Percentiles rank a stretch among this genome's conserved stretches.
Conservation (phyloP, 2,888 invertebrate genomes). For the Hoplodrina ambigua region DNA sequence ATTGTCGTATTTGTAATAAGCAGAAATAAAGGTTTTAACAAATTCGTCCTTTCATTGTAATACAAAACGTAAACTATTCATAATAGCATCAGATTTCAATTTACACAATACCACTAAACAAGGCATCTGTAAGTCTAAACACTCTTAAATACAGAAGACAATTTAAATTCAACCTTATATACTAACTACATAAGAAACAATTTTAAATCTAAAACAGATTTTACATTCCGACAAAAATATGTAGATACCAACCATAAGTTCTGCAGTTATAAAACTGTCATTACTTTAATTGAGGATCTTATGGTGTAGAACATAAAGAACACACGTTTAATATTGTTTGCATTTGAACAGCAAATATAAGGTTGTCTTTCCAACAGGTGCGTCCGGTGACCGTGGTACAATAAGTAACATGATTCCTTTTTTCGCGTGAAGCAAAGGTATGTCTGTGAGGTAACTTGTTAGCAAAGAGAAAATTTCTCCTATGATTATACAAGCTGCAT, state of each 20-base stretch:
- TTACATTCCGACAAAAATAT: slow-evolving; percentile 35
- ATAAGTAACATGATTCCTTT: slow-evolving; percentile 57
- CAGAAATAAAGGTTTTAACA: background rate
- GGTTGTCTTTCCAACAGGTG: slow-evolving; percentile 60
- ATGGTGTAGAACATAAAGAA: background rate
- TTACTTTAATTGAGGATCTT: background rate
- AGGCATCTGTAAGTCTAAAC: slow-evolving; percentile 29
- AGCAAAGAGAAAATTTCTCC: slow-evolving; percentile 32
- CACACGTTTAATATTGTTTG: background rate
- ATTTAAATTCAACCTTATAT: slow-evolving; percentile 17
- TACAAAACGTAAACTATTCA: slow-evolving; percentile 42
- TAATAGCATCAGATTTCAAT: slow-evolving; percentile 60
- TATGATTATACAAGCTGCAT: no score
- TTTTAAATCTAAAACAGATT: slow-evolving; percentile 17
- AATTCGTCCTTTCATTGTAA: background rate
- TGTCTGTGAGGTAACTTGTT: slow-evolving; percentile 27
- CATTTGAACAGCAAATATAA: slow-evolving; percentile 9
- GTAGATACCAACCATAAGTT: slow-evolving; percentile 14
- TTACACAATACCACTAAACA: slow-evolving; percentile 56
- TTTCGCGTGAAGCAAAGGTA: slow-evolving; percentile 49
- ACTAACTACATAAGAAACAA: background rate
- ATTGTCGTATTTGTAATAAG: background rate
- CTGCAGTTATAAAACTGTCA: slow-evolving; percentile 16
- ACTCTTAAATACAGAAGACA: slow-evolving; percentile 8
- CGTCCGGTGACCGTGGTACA: slow-evolving; percentile 49